phyloP scores from a whole-genome alignment of 1,140 invertebrate species.

The Nymphalis io region DNA sequence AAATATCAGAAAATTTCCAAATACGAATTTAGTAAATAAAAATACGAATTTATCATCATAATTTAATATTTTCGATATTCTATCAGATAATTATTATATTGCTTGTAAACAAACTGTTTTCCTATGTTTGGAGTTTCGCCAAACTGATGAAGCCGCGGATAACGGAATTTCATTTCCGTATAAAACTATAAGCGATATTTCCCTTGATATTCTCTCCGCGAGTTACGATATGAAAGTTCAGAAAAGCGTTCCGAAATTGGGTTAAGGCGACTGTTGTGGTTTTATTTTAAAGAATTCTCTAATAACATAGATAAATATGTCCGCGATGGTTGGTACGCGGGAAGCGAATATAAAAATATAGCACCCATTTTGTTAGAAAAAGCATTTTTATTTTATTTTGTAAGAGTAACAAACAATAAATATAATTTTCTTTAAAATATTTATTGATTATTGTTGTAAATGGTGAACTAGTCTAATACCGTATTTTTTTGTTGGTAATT shows the following conservation, averaged over 20 bases:
- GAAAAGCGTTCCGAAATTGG: background rate
- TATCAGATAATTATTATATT: constrained; percentile 6
- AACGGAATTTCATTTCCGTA: background rate
- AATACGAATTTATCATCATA: background rate
- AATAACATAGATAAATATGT: background rate
- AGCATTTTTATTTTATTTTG: too few species aligned
- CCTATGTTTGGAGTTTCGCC: constrained; percentile 8
- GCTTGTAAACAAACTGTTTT: constrained; percentile 4
- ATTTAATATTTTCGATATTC: constrained; percentile 3
- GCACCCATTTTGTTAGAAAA: too few species aligned
- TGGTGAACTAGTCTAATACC: too few species aligned
- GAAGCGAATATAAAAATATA: too few species aligned
- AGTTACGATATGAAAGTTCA: background rate
- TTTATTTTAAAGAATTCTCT: background rate
- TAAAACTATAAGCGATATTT: constrained; percentile 4
- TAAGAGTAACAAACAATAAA: too few species aligned
- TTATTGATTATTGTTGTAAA: too few species aligned
- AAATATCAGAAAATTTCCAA: background rate
- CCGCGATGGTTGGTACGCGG: too few species aligned
- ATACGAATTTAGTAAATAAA: background rate
- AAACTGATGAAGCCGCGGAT: constrained; percentile 8
- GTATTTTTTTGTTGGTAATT: too few species aligned
- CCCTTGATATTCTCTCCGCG: background rate
- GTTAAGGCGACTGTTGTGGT: background rate
- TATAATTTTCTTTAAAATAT: too few species aligned